phyloP scores from a whole-genome alignment of 2,113 vertebrate species.

The Rana temporaria region DNA sequence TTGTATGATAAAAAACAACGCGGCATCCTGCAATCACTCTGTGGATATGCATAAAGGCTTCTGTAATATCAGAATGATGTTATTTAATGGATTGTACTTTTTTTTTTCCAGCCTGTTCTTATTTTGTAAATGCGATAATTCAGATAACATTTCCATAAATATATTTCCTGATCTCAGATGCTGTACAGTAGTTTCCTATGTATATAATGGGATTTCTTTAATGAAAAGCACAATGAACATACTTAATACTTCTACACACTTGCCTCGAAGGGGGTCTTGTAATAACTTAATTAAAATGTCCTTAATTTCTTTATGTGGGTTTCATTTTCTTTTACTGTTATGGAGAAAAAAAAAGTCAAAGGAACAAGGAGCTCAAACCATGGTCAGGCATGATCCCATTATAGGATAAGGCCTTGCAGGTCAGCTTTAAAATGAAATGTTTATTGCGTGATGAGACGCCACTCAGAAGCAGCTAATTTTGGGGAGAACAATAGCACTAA shows the following conservation, averaged over 20 bases:
- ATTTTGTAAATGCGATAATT: constrained; percentile 89
- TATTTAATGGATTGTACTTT: constrained; percentile 80
- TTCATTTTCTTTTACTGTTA: constrained; percentile 8
- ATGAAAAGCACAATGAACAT: constrained; percentile 71
- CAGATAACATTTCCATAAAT: constrained; percentile 82
- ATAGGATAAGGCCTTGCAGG: too few species aligned
- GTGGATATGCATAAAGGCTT: constrained; percentile 75
- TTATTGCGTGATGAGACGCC: too few species aligned
- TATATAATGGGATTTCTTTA: constrained; percentile 78
- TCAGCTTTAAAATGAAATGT: too few species aligned
- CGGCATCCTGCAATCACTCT: constrained; percentile 66
- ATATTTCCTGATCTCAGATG: constrained; percentile 82
- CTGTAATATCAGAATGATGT: constrained; percentile 69
- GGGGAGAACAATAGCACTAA: too few species aligned
- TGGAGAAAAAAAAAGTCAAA: too few species aligned
- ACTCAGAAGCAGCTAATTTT: too few species aligned
- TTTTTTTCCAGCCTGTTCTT: constrained; percentile 88
- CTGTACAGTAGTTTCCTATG: constrained; percentile 84
- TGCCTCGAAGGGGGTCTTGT: constrained; percentile 64
- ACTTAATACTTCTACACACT: constrained; percentile 61
- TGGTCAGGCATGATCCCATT: too few species aligned
- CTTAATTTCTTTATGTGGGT: constrained; percentile 39
- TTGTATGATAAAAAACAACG: constrained; percentile 75
- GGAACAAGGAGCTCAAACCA: too few species aligned
- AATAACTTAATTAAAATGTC: constrained; percentile 62